phyloP scores from a whole-genome alignment of 1,140 invertebrate genomes.

The Papilio xuthus region DNA sequence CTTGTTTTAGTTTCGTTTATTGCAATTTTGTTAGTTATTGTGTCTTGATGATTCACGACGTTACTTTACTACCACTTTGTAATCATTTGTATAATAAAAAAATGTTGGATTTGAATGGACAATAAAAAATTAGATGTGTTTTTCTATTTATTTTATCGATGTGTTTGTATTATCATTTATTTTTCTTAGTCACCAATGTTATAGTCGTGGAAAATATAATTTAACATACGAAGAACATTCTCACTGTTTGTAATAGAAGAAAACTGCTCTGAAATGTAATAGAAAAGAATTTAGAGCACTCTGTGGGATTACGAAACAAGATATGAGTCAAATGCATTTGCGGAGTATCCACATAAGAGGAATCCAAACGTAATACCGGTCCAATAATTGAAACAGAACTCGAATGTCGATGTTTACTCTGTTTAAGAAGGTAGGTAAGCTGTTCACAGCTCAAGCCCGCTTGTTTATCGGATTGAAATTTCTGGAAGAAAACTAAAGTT shows the following conservation, averaged over 20 bases:
- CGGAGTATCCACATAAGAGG: slow-evolving; percentile 19
- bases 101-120: background rate
- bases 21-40: slow-evolving; percentile 33
- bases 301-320: slow-evolving; percentile 19
- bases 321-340: slow-evolving; percentile 24
- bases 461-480: slow-evolving; percentile 66
- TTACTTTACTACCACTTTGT: background rate
- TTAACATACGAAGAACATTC: background rate
- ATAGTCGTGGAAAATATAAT: background rate
- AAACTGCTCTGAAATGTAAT: background rate
- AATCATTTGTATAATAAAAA: background rate
- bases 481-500: slow-evolving; percentile 69
- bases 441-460: slow-evolving; percentile 50
- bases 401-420: slow-evolving; percentile 45
- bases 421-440: slow-evolving; percentile 52
- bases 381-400: slow-evolving; percentile 41
- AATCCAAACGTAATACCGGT: slow-evolving; percentile 27
- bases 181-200: background rate
- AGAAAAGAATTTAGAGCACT: slow-evolving; percentile 26
- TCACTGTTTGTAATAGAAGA: background rate
- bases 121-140: no score
- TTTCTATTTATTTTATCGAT: no score
- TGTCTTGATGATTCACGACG: background rate
- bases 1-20: slow-evolving; percentile 47
- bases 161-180: background rate